Percentiles rank a stretch among this genome's conserved stretches.
phyloP scores from a whole-genome alignment of 2,797 vertebrate genomes.

The Hydrolagus colliei region DNA sequence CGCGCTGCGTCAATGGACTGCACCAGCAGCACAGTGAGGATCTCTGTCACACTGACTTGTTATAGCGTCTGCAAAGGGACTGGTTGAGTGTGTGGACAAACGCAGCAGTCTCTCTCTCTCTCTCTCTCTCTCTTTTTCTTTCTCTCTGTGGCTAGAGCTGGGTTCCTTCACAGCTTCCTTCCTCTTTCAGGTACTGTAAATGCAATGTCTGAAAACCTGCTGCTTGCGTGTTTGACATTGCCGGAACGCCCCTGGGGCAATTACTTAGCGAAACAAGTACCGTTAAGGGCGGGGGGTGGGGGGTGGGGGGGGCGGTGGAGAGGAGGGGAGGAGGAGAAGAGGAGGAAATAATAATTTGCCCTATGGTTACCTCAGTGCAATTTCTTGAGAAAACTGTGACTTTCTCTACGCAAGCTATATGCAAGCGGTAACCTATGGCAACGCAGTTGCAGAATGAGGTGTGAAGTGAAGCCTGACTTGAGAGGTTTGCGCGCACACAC shows the following conservation, averaged over 20 bases:
- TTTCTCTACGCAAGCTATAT: not conserved
- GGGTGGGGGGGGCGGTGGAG: not conserved
- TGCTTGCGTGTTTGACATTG: too few species aligned
- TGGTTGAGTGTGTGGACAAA: not conserved
- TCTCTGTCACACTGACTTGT: too few species aligned
- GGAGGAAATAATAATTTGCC: not conserved
- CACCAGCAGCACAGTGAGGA: too few species aligned
- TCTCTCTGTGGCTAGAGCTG: slow-evolving; percentile 27
- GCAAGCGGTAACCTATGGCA: slow-evolving; percentile 20
- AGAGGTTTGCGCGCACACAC: not conserved
- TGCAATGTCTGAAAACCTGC: too few species aligned
- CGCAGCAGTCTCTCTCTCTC: too few species aligned
- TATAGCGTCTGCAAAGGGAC: not conserved
- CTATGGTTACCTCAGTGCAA: not conserved
- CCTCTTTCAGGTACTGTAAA: slow-evolving; percentile 43
- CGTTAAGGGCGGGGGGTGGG: too few species aligned
- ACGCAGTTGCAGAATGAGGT: slow-evolving; percentile 4
- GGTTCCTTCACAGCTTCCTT: slow-evolving; percentile 51
- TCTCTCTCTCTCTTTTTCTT: not conserved
- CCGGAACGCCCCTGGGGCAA: too few species aligned
- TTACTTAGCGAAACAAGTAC: too few species aligned
- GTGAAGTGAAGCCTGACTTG: not conserved
- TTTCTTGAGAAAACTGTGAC: too few species aligned
- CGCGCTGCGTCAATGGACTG: too few species aligned
- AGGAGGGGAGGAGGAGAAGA: not conserved